Percentiles rank a stretch among this genome's conserved stretches.
Conservation (phyloP, 2,888 invertebrate species). For the Limnephilus rhombicus region DNA sequence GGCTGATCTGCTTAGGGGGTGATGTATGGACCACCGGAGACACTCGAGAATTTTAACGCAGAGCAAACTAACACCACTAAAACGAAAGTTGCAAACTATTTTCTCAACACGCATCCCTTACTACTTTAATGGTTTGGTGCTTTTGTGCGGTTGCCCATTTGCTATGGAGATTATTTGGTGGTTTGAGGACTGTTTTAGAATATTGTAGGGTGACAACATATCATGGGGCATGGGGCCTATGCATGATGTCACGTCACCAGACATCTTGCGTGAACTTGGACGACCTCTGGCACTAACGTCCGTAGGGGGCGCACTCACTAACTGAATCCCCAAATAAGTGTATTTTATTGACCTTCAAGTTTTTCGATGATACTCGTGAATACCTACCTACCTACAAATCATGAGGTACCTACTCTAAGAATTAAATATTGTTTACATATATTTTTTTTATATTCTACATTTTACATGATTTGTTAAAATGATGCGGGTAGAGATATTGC, state of each 20-base stretch:
- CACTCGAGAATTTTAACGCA: background rate
- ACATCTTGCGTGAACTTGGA: slow-evolving; percentile 17
- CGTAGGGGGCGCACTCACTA: background rate
- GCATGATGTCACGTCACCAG: slow-evolving; percentile 8
- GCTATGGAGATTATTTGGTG: background rate
- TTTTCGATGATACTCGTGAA: background rate
- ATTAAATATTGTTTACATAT: too few relatives aligned
- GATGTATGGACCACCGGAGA: slow-evolving; percentile 18
- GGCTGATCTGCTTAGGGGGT: slow-evolving; percentile 47
- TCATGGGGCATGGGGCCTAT: background rate
- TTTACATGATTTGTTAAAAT: too few relatives aligned
- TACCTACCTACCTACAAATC: too few relatives aligned
- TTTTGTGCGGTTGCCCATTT: background rate
- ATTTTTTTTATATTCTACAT: too few relatives aligned
- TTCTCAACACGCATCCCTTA: background rate
- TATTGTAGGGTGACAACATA: slow-evolving; percentile 33
- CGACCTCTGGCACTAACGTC: slow-evolving; percentile 6
- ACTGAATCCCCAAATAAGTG: background rate
- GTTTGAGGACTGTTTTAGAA: background rate
- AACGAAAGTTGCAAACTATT: background rate
- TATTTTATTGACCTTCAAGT: background rate
- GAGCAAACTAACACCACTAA: background rate
- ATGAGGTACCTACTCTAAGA: too few relatives aligned
- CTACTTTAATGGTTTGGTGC: background rate
- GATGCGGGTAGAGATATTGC: too few relatives aligned